A percentile compares a stretch with the other conserved stretches of the same genome.
Evolutionary conservation across 2,797 vertebrate species (phyloP).

Genomic region (Chiroxiphia lanceolata): DNA sequence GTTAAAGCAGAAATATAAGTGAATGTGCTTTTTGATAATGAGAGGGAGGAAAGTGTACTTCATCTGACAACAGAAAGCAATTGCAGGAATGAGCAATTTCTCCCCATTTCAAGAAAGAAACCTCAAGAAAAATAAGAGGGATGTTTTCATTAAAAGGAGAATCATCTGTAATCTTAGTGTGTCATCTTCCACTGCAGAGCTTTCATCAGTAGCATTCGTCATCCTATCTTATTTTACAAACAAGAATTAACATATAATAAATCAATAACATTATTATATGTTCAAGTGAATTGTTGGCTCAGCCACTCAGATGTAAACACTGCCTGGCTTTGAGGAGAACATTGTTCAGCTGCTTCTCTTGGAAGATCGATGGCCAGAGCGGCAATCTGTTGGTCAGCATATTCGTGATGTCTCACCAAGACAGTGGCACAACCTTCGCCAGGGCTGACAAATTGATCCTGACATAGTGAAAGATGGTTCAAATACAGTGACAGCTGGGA

Average conservation of each 20-base stretch:
- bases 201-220: not conserved
- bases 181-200: not conserved
- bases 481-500: not conserved
- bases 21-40: not conserved
- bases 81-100: not conserved
- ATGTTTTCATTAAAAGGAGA: not conserved
- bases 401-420: not conserved
- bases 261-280: not conserved
- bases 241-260: not conserved
- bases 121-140: not conserved
- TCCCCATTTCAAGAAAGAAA: not conserved
- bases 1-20: not conserved
- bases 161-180: not conserved
- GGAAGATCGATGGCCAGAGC: not conserved
- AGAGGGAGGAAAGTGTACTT: not conserved
- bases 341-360: not conserved
- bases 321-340: not conserved
- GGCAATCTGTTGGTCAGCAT: not conserved
- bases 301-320: not conserved
- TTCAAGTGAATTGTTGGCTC: not conserved
- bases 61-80: not conserved
- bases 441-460: not conserved
- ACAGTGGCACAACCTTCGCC: not conserved
- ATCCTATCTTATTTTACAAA: not conserved
- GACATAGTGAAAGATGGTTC: not conserved